phyloP scores from a whole-genome alignment of 2,113 vertebrate species.

The Xiphophorus couchianus region DNA sequence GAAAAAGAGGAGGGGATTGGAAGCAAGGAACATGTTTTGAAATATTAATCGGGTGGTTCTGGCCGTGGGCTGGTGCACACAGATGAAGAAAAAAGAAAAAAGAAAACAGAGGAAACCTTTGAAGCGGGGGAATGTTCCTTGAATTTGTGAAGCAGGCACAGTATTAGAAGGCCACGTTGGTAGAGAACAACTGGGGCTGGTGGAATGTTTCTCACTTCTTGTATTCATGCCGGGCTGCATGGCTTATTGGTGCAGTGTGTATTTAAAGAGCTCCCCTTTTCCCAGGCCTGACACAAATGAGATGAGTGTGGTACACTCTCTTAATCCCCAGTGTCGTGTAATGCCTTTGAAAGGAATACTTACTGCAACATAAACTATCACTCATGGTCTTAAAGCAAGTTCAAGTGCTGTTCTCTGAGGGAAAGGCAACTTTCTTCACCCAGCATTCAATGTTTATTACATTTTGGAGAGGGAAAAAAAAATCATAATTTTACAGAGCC shows the following conservation, averaged over 20 bases:
- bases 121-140: constrained; percentile 73
- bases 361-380: constrained; percentile 67
- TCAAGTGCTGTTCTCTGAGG: constrained; percentile 40
- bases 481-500: constrained; percentile 6
- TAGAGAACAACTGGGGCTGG: constrained; percentile 66
- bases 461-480: constrained; percentile 53
- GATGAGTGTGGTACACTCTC: constrained; percentile 68
- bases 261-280: constrained; percentile 67
- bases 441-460: constrained; percentile 21
- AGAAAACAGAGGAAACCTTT: constrained; percentile 71
- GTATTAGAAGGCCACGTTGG: constrained; percentile 73
- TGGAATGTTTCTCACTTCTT: constrained; percentile 49
- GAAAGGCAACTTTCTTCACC: constrained; percentile 40
- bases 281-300: constrained; percentile 66
- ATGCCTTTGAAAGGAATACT: constrained; percentile 74
- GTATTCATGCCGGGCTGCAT: constrained; percentile 35
- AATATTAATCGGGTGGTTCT: constrained; percentile 81
- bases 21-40: constrained; percentile 76
- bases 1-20: constrained; percentile 27
- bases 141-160: constrained; percentile 60
- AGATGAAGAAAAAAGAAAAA: constrained; percentile 69
- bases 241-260: constrained; percentile 59
- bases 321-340: constrained; percentile 74
- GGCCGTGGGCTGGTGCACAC: constrained; percentile 79
- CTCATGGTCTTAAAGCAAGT: constrained; percentile 65